A percentile compares a stretch with the other conserved stretches of the same genome.
Conservation (phyloP, 1,140 invertebrate species). For the Drosophila truncata region DNA sequence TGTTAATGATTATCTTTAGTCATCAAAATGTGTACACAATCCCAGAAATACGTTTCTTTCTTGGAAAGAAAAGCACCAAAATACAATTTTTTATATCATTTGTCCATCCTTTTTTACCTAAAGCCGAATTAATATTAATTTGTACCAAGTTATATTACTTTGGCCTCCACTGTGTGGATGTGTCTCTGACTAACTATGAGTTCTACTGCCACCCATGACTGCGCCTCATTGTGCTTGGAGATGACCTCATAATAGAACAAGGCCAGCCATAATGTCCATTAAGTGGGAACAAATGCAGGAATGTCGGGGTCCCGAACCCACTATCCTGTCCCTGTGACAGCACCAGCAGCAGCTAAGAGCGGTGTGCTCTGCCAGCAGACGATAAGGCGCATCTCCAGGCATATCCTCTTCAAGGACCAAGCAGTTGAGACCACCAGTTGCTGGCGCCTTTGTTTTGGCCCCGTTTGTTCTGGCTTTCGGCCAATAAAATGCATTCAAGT, state of each 20-base stretch:
- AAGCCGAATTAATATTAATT: too few species aligned
- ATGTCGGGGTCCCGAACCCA: slow-evolving; percentile 26
- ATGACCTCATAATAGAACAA: slow-evolving; percentile 62
- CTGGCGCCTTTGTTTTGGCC: slow-evolving; percentile 60
- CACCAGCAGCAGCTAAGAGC: slow-evolving; percentile 36
- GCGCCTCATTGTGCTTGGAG: slow-evolving; percentile 55
- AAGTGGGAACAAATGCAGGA: slow-evolving; percentile 72
- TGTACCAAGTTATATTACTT: too few species aligned
- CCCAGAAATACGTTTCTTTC: too few species aligned
- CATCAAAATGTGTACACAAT: too few species aligned
- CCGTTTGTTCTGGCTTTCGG: slow-evolving; percentile 59
- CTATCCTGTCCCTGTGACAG: slow-evolving; percentile 2
- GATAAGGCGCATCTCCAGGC: slow-evolving; percentile 52
- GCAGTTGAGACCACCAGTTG: slow-evolving; percentile 40
- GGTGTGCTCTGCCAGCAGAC: slow-evolving; percentile 45
- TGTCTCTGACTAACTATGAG: neutral
- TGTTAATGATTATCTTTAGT: too few species aligned
- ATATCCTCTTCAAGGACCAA: slow-evolving; percentile 11
- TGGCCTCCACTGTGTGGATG: neutral
- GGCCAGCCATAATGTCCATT: slow-evolving; percentile 73
- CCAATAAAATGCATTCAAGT: slow-evolving; percentile 79
- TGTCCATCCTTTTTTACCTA: too few species aligned
- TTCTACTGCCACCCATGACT: neutral
- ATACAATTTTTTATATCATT: too few species aligned
- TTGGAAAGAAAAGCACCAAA: too few species aligned